Evolutionary conservation across 92 coral and sea anemone species (phyloP).

Genomic region (Galaxea fascicularis): DNA sequence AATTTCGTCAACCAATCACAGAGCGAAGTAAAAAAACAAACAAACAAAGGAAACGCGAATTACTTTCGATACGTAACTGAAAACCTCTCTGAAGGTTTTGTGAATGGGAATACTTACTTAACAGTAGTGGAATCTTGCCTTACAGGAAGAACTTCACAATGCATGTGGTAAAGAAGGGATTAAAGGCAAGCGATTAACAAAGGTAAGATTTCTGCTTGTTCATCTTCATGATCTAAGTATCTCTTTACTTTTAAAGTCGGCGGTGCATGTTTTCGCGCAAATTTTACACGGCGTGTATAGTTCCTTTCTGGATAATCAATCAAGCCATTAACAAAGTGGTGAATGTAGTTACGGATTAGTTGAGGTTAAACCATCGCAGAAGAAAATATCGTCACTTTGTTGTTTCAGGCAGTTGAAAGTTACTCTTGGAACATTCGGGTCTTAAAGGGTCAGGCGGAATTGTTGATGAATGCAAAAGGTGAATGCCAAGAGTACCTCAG

Average conservation of each 20-base stretch:
- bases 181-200: conserved; percentile 88
- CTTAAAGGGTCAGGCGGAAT: conserved; percentile 95
- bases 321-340: background rate
- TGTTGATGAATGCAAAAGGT: conserved; percentile 83
- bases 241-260: too few relatives aligned
- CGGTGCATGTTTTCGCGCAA: background rate
- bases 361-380: too few relatives aligned
- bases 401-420: conserved; percentile 87
- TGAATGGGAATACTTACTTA: background rate
- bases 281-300: too few relatives aligned
- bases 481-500: conserved; percentile 94
- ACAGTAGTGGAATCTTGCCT: background rate
- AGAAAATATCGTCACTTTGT: background rate
- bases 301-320: background rate
- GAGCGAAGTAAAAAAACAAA: too few relatives aligned
- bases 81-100: background rate
- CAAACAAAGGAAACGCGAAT: too few relatives aligned
- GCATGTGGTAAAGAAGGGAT: conserved; percentile 90
- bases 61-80: too few relatives aligned
- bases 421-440: conserved; percentile 98
- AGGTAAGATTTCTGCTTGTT: conserved; percentile 52
- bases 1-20: too few relatives aligned
- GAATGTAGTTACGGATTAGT: too few relatives aligned
- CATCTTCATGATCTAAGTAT: background rate
- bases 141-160: conserved; percentile 89